Evolutionary conservation across 2,888 invertebrate species (phyloP).

Genomic region (Monochamus alternatus): DNA sequence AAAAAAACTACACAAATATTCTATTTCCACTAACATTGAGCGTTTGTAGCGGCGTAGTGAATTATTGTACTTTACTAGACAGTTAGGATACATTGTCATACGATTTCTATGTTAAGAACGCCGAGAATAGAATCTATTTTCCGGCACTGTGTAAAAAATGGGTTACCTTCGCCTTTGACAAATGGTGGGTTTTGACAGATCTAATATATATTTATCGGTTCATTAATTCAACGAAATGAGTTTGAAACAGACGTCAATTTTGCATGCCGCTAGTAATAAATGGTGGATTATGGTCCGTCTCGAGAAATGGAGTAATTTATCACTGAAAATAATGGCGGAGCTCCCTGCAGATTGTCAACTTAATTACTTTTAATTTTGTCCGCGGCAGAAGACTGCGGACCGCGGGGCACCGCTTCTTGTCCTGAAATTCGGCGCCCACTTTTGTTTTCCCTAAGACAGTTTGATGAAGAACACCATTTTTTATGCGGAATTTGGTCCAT

Average conservation of each 20-base stretch:
- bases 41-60: no score
- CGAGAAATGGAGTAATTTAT: constrained; percentile 26
- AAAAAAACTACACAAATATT: no score
- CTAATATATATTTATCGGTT: constrained; percentile 6
- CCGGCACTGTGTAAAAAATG: background rate
- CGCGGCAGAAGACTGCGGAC: background rate
- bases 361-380: constrained; percentile 20
- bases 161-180: constrained; percentile 5
- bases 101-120: no score
- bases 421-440: background rate
- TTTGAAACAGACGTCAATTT: constrained; percentile 7
- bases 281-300: constrained; percentile 21
- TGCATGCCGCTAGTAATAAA: constrained; percentile 6
- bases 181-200: background rate
- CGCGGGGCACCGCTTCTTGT: background rate
- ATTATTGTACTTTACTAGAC: no score
- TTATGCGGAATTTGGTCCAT: no score
- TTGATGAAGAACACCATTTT: no score
- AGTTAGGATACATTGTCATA: no score
- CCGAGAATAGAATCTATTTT: no score
- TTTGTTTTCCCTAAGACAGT: background rate
- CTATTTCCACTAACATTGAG: no score
- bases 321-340: constrained; percentile 22
- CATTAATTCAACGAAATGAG: constrained; percentile 4
- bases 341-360: constrained; percentile 21